These are phyloP conservation scores for Metopia argyrocephala DNA, from an alignment of 2,888 invertebrate genomes.

Conservation along the genomic window DNA sequence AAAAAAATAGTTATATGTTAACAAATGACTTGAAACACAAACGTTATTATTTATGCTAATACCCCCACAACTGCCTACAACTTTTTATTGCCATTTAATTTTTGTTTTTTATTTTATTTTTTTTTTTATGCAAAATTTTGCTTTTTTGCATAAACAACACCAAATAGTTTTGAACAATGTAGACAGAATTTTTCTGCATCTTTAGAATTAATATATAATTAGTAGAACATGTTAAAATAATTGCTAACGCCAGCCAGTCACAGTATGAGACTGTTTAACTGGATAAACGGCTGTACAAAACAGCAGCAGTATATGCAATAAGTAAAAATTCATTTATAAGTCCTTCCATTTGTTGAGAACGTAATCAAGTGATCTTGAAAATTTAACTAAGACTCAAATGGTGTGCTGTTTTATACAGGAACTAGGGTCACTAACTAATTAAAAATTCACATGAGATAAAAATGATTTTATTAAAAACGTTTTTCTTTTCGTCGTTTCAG, in stretches of 20 bases:
- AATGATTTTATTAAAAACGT: not conserved
- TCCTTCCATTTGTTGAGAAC: not conserved
- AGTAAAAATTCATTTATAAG: constrained; percentile 27
- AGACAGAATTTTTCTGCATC: constrained; percentile 33
- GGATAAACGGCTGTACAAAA: constrained; percentile 48
- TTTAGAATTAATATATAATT: constrained; percentile 60
- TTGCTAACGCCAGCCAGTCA: constrained; percentile 63
- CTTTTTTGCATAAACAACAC: not conserved
- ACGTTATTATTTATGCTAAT: constrained; percentile 5
- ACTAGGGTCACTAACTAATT: constrained; percentile 66
- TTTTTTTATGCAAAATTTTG: no score
- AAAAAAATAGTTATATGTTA: no score
- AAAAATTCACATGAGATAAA: constrained; percentile 65
- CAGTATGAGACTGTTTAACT: constrained; percentile 57
- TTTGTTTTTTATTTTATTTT: not conserved
- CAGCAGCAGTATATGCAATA: constrained; percentile 1
- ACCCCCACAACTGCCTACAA: constrained; percentile 10
- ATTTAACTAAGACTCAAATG: constrained; percentile 23
- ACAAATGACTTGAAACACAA: constrained; percentile 3
- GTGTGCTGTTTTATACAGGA: constrained; percentile 63
- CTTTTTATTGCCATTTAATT: not conserved
- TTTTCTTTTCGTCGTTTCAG: not conserved
- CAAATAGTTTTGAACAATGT: not conserved
- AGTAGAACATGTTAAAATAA: constrained; percentile 62
- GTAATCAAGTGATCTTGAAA: not conserved